Percentiles rank a stretch among this genome's conserved stretches.
Conservation (phyloP, 2,888 invertebrate species). For the Chrysina gloriosa region DNA sequence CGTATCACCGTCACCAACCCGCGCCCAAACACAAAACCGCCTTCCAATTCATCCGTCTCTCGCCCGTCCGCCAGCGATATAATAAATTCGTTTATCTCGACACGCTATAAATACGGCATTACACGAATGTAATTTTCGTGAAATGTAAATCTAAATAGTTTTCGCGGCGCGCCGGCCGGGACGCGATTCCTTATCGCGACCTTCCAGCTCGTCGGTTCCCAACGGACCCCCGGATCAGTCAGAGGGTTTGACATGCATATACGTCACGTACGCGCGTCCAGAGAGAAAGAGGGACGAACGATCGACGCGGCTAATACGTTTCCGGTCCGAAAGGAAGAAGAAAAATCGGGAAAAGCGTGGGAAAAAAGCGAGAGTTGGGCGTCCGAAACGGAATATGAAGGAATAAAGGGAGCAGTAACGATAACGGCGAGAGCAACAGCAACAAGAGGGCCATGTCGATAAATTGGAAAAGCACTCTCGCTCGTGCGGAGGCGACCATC, state of each 20-base stretch:
- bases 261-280: background rate
- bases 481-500: background rate
- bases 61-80: background rate
- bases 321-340: no score
- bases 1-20: no score
- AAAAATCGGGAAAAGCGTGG: background rate
- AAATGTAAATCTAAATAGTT: no score
- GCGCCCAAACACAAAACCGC: no score
- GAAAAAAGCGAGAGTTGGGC: no score
- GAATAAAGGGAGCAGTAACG: no score
- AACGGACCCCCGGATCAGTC: conserved; percentile 44
- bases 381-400: no score
- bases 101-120: conserved; percentile 22
- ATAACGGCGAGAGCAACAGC: no score
- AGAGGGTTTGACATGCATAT: conserved; percentile 37
- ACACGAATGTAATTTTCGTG: no score
- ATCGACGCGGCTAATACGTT: background rate
- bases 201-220: conserved; percentile 49
- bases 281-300: background rate
- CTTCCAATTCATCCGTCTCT: background rate
- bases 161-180: background rate
- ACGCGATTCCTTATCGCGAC: conserved; percentile 46
- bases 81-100: conserved; percentile 28
- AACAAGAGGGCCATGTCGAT: no score
- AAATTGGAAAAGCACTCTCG: no score